A percentile compares a stretch with the other conserved stretches of the same genome.
Conservation (phyloP, 2,888 invertebrate genomes). For the Sinodicranocentrus sp. region DNA sequence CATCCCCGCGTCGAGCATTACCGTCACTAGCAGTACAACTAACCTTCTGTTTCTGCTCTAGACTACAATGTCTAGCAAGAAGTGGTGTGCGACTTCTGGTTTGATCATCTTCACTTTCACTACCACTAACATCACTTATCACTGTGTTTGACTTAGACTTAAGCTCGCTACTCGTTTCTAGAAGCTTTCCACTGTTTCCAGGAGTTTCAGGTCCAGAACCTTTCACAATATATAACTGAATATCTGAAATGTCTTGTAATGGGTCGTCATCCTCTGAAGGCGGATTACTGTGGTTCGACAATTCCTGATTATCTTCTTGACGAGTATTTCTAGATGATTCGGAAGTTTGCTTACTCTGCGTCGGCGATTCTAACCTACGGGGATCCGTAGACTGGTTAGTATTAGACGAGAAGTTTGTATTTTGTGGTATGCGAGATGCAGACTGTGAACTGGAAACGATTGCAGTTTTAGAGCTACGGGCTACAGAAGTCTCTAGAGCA, state of each 20-base stretch:
- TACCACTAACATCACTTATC: conserved; percentile 73
- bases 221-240: conserved; percentile 40
- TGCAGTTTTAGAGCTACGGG: conserved; percentile 43
- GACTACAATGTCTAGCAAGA: conserved; percentile 79
- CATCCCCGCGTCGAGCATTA: conserved; percentile 63
- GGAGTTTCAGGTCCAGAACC: neutral
- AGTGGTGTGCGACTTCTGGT: conserved; percentile 85
- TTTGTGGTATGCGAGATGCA: conserved; percentile 59
- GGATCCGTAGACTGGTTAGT: conserved; percentile 29
- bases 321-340: conserved; percentile 29
- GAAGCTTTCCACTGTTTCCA: conserved; percentile 6
- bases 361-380: conserved; percentile 24
- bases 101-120: conserved; percentile 79
- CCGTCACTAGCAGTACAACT: conserved; percentile 60
- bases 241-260: conserved; percentile 49
- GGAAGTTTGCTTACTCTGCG: conserved; percentile 13
- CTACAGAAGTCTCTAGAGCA: conserved; percentile 77
- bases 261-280: conserved; percentile 57
- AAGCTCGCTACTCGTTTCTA: conserved; percentile 38
- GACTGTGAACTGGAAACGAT: conserved; percentile 56
- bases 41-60: conserved; percentile 70
- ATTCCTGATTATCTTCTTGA: conserved; percentile 27
- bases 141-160: conserved; percentile 55
- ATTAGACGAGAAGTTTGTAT: conserved; percentile 2
- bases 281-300: conserved; percentile 35